A percentile compares a stretch with the other conserved stretches of the same genome.
These are phyloP conservation scores for Lethocerus indicus DNA, from an alignment of 1,140 invertebrate genomes.

Conservation along the genomic window DNA sequence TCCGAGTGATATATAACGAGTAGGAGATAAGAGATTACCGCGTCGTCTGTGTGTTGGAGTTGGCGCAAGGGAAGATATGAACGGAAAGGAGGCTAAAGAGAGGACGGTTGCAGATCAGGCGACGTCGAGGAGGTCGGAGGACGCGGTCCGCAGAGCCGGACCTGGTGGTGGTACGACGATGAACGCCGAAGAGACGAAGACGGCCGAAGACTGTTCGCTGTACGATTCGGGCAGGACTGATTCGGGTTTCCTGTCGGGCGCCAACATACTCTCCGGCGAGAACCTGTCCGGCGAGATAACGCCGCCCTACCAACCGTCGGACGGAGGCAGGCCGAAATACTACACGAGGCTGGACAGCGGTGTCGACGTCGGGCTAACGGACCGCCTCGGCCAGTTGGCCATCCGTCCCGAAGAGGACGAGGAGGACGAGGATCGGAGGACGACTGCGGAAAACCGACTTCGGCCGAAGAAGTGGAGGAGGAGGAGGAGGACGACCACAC, in stretches of 20 bases:
- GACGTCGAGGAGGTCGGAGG: too few species aligned
- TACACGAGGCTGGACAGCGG: constrained; percentile 31
- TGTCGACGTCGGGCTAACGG: constrained; percentile 30
- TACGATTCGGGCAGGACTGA: constrained; percentile 26
- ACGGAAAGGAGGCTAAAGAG: too few species aligned
- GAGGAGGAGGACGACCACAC: constrained; percentile 16
- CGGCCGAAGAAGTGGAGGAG: too few species aligned
- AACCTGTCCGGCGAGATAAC: constrained; percentile 16
- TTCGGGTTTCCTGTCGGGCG: constrained; percentile 35
- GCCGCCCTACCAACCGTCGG: constrained; percentile 1
- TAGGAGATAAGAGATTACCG: too few species aligned
- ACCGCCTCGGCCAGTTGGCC: too few species aligned
- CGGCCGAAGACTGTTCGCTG: constrained; percentile 6
- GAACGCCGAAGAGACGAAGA: too few species aligned
- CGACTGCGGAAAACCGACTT: constrained; percentile 29
- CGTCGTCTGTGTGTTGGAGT: too few species aligned
- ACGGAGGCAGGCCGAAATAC: constrained; percentile 1
- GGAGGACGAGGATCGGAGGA: constrained; percentile 24
- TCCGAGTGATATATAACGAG: too few species aligned
- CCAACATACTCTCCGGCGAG: constrained; percentile 22
- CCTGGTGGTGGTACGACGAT: too few species aligned
- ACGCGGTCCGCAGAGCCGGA: too few species aligned
- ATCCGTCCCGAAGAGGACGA: constrained; percentile 7
- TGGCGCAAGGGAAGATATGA: too few species aligned
- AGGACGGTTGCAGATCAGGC: too few species aligned